These are phyloP conservation scores for Cartodere bifasciata DNA, from an alignment of 2,888 invertebrate genomes.

Conservation along the genomic window DNA sequence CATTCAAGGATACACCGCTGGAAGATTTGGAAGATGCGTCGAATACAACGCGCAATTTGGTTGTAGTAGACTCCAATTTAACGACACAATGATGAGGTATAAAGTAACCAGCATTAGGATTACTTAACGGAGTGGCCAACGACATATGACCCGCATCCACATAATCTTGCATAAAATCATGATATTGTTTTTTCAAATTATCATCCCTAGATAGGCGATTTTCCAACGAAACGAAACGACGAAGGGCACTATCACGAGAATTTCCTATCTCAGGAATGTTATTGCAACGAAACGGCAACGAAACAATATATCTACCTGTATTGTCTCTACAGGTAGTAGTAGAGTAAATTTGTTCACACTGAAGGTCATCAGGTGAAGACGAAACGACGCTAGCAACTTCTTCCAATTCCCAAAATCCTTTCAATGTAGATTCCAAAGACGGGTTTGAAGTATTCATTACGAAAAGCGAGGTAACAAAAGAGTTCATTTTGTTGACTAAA, in stretches of 20 bases:
- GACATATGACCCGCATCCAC: slow-evolving; percentile 10
- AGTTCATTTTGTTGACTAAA: not conserved
- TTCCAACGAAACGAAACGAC: slow-evolving; percentile 6
- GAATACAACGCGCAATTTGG: slow-evolving; percentile 11
- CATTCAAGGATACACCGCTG: slow-evolving; percentile 9
- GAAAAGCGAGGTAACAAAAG: not conserved
- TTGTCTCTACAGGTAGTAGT: slow-evolving; percentile 1
- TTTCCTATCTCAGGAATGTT: not conserved
- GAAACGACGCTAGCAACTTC: slow-evolving; percentile 1
- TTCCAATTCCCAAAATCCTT: slow-evolving; percentile 8
- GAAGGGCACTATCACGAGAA: slow-evolving; percentile 4
- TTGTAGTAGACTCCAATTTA: slow-evolving; percentile 1
- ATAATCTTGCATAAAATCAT: slow-evolving; percentile 12
- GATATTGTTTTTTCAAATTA: slow-evolving; percentile 1
- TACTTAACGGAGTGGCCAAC: not conserved
- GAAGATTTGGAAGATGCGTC: slow-evolving; percentile 7
- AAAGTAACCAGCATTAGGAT: slow-evolving; percentile 3
- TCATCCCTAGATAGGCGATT: slow-evolving; percentile 1
- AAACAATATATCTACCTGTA: slow-evolving; percentile 4
- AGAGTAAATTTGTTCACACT: slow-evolving; percentile 1
- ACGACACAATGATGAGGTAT: slow-evolving; percentile 12
- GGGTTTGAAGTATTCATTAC: too few species aligned
- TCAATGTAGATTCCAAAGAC: not conserved
- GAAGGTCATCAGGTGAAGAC: slow-evolving; percentile 3
- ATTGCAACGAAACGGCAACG: slow-evolving; percentile 1